Evolutionary conservation across 2,797 vertebrate species (phyloP).

Genomic region (Siniperca scherzeri): DNA sequence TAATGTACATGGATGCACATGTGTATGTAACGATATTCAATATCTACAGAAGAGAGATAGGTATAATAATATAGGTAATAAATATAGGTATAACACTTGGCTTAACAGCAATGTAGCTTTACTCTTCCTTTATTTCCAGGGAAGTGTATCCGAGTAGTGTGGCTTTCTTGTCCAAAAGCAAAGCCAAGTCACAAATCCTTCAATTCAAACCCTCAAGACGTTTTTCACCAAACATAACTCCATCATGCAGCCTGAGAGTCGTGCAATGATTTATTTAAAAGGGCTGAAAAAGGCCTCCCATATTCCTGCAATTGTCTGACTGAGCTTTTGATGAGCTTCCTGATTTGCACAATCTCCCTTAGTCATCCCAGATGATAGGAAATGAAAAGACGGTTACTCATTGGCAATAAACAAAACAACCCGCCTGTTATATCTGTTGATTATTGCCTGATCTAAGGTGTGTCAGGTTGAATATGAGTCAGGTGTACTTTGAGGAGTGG

Average conservation of each 20-base stretch:
- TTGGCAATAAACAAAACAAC: slow-evolving; percentile 31
- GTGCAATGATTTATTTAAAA: slow-evolving; percentile 1
- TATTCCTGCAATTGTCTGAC: slow-evolving; percentile 6
- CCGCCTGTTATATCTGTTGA: slow-evolving; percentile 9
- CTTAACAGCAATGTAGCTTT: neutral
- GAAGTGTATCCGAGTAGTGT: neutral
- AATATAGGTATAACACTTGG: neutral
- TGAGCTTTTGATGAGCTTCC: slow-evolving; percentile 18
- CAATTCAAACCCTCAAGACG: slow-evolving; percentile 6
- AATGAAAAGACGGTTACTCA: slow-evolving; percentile 55
- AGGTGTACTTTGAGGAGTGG: slow-evolving; percentile 34
- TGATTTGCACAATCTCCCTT: slow-evolving; percentile 35
- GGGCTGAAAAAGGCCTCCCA: slow-evolving; percentile 17
- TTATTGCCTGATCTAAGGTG: slow-evolving; percentile 41
- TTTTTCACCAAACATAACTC: neutral
- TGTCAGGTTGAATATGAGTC: slow-evolving; percentile 44
- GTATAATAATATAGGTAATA: too few relatives aligned
- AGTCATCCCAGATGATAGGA: slow-evolving; percentile 34
- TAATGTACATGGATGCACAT: neutral
- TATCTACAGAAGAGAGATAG: neutral
- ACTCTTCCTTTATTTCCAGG: neutral
- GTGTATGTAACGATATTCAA: neutral
- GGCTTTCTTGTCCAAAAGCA: neutral
- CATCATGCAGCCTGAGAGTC: slow-evolving; percentile 12
- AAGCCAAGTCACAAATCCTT: slow-evolving; percentile 13